phyloP scores from a whole-genome alignment of 2,888 invertebrate genomes.

The Brenthis ino region DNA sequence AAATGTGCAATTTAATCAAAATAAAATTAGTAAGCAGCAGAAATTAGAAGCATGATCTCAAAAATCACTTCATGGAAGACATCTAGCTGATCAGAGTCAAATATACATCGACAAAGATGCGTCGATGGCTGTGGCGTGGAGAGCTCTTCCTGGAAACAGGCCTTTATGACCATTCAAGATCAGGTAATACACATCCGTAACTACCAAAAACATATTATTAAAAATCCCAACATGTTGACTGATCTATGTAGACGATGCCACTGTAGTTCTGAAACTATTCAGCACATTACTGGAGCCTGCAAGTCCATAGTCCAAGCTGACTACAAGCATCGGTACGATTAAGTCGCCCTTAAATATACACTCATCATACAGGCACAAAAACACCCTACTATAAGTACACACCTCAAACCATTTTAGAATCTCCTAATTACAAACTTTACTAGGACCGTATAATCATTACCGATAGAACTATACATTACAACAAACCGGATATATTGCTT shows the following conservation, averaged over 20 bases:
- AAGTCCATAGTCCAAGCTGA: not conserved
- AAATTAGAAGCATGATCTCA: conserved; percentile 1
- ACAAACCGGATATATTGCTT: no score
- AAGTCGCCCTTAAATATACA: not conserved
- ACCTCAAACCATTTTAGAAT: no score
- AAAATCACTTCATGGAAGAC: conserved; percentile 18
- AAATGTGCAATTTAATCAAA: not conserved
- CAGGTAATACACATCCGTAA: no score
- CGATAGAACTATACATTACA: no score
- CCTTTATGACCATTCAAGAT: no score
- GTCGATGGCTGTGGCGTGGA: conserved; percentile 8
- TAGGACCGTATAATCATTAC: no score
- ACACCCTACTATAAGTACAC: not conserved
- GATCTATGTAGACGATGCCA: not conserved
- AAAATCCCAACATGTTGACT: not conserved
- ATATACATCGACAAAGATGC: conserved; percentile 6
- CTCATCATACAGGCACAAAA: not conserved
- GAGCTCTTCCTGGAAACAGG: no score
- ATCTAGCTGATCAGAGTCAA: not conserved
- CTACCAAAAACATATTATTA: not conserved
- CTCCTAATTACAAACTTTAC: no score
- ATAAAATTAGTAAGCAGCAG: not conserved
- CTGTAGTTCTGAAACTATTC: not conserved
- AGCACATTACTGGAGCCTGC: not conserved
- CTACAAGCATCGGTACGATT: not conserved